Evolutionary conservation across 2,888 invertebrate species (phyloP), one percentile per base, ranked within the genome.

Genomic region (Esperia sulphurella): DNA sequence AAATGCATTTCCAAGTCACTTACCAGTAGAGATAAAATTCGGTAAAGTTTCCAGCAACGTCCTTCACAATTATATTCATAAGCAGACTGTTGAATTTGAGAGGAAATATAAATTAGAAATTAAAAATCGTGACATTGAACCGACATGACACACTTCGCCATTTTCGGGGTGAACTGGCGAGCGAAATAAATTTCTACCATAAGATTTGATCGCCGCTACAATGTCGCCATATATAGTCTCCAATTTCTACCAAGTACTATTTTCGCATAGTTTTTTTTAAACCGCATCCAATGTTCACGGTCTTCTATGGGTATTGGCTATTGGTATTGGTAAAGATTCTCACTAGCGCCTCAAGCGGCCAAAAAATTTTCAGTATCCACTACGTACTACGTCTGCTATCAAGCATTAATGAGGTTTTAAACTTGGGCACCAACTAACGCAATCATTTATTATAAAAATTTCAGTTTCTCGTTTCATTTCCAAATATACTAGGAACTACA

Each of bases 81-180:
- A 35, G 35, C 60, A 51, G 48, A 52, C 58, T 64, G 61, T 58
- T 33, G 42, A 46, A 48, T 39, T 65, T 52, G 56, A 54, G 58
- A 53, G 60, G 52, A 57, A 61, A 57, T 35, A 58, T 54, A 53
- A 59, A 59, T 60, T 46, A 46, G 41, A 59, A 63, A 61, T 55
- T 59, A 58, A 59, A 57, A 68, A 65, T 65, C 70, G 63, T 65
- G 62, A 72, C 75, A 69, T 65, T 44, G 67, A 63, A 64, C 64
- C 61, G 68, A 63, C 68, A 61, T 69, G 66, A 75, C 76, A 77
- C 75, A 77, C 72, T 74, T 70, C 69, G 68, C 76, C 83, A 84
- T 86, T 75, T 82, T 80, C 64, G 63, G 67, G 59, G 56, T 63
- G 69, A 61, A 57, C 59, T 57, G 55, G 48, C 49, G 48, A 49